Evolutionary conservation across 2,113 vertebrate genomes (phyloP).

Genomic region (Protobothrops flavoviridis): DNA sequence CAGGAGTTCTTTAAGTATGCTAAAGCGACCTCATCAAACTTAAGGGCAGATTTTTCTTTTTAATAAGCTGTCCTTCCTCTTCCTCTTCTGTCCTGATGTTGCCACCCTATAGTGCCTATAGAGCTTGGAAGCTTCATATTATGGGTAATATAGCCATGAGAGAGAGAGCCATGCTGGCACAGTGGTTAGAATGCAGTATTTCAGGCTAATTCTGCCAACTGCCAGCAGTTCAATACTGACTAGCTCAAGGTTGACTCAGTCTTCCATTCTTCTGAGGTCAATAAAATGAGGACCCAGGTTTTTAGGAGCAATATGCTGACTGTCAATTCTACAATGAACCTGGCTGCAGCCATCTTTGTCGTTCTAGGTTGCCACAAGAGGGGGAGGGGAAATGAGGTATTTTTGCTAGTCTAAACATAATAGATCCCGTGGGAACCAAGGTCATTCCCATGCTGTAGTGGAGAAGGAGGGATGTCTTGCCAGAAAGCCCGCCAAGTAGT

Average conservation of each 20-base stretch:
- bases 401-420: too few species aligned
- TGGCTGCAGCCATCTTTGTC: too few species aligned
- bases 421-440: too few species aligned
- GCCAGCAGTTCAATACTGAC: not conserved
- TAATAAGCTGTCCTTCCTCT: not conserved
- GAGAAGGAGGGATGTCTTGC: too few species aligned
- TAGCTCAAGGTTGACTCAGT: not conserved
- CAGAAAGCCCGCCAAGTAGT: too few species aligned
- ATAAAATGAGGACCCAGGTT: not conserved
- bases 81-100: not conserved
- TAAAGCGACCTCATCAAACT: not conserved
- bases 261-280: not conserved
- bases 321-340: too few species aligned
- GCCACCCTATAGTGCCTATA: not conserved
- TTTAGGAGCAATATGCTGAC: not conserved
- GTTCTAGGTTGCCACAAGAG: too few species aligned
- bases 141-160: not conserved
- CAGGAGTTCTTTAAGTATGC: not conserved
- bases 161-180: not conserved
- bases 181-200: not conserved
- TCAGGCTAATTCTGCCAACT: not conserved
- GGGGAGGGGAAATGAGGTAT: too few species aligned
- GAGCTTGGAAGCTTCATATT: not conserved
- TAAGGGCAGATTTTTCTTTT: not conserved
- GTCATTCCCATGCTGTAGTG: too few species aligned